Conservation (phyloP, 2,888 invertebrate species). For the Dynastes maya region DNA sequence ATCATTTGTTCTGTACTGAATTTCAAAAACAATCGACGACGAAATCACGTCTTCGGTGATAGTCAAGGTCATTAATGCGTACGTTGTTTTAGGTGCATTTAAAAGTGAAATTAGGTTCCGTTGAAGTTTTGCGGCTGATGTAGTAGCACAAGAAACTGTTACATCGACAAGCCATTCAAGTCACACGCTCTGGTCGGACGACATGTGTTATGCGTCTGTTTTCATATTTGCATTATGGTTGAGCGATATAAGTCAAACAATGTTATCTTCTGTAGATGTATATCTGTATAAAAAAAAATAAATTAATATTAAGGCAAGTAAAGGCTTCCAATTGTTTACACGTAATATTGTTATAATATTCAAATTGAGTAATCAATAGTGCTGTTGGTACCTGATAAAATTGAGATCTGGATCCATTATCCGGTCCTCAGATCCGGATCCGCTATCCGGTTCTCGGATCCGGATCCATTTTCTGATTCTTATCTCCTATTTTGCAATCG, state of each 20-base stretch:
- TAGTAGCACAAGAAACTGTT: conserved; percentile 42
- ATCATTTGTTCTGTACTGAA: conserved; percentile 12
- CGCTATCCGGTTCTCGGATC: too few species aligned
- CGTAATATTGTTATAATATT: too few species aligned
- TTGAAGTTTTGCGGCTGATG: neutral
- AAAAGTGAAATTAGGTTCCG: conserved; percentile 41
- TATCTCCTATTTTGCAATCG: too few species aligned
- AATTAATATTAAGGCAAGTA: too few species aligned
- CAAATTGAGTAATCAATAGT: too few species aligned
- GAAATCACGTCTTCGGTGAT: neutral
- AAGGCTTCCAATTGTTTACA: too few species aligned
- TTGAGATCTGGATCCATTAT: too few species aligned
- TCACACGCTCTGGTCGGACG: neutral
- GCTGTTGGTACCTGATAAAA: too few species aligned
- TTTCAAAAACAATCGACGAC: conserved; percentile 4
- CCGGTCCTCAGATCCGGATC: too few species aligned
- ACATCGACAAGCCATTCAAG: conserved; percentile 28
- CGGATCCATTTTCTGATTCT: too few species aligned
- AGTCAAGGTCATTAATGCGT: conserved; percentile 34
- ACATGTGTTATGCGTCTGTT: neutral
- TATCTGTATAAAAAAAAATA: too few species aligned
- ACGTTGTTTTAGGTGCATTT: conserved; percentile 28
- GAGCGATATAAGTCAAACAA: neutral
- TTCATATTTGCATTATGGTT: conserved; percentile 16
- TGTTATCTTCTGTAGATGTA: neutral